Conservation (phyloP, 1,140 invertebrate species). For the Drosophila bocki region DNA sequence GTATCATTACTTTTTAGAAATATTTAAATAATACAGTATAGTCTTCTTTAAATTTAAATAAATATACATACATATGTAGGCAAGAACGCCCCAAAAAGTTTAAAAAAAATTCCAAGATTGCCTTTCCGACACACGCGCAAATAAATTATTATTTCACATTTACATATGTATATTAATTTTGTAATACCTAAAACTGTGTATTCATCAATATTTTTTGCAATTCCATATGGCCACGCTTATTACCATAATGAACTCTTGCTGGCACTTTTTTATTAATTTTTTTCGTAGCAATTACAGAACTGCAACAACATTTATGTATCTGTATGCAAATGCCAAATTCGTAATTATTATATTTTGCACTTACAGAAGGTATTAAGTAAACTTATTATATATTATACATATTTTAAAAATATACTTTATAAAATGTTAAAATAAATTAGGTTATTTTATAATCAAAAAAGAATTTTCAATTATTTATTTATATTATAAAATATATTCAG, state of each 20-base stretch:
- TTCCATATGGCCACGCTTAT: constrained; percentile 13
- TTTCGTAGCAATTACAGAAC: background rate
- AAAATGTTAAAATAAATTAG: background rate
- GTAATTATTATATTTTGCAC: no score
- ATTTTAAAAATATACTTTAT: background rate
- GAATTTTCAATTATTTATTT: no score
- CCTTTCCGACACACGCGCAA: background rate
- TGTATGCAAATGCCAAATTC: constrained; percentile 9
- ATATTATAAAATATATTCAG: no score
- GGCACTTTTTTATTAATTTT: background rate
- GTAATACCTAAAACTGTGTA: constrained; percentile 10
- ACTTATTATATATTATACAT: no score
- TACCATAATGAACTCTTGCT: constrained; percentile 3
- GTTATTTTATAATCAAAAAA: no score
- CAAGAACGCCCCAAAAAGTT: background rate
- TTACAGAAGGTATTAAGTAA: no score
- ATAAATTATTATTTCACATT: constrained; percentile 5
- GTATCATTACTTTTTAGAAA: no score
- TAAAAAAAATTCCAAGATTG: no score
- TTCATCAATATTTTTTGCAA: constrained; percentile 6
- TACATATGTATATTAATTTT: constrained; percentile 3
- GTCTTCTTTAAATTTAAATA: no score
- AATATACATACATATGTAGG: no score
- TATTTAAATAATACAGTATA: no score
- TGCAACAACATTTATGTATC: background rate